These are phyloP conservation scores for Drosophila murphyi DNA, from an alignment of 1,140 invertebrate genomes.

Conservation along the genomic window DNA sequence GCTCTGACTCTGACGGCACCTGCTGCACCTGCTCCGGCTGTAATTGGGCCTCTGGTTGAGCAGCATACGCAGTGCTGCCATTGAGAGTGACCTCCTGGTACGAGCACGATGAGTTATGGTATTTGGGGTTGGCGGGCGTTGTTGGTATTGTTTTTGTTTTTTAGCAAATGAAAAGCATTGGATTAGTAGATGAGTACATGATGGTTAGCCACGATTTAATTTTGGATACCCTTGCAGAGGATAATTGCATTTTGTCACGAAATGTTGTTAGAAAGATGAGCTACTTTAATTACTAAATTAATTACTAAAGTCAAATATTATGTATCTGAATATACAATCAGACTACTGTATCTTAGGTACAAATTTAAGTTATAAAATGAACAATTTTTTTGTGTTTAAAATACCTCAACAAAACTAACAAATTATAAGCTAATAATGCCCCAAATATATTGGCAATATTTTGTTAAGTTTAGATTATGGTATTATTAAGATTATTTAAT, in stretches of 20 bases:
- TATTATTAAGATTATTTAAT: too few species aligned
- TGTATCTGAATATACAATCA: too few species aligned
- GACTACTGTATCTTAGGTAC: too few species aligned
- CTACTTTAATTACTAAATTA: too few species aligned
- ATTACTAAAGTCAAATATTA: too few species aligned
- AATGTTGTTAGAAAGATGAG: too few species aligned
- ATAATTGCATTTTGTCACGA: not conserved
- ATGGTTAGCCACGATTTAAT: constrained; percentile 39
- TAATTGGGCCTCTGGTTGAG: constrained; percentile 31
- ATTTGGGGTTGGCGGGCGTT: constrained; percentile 30
- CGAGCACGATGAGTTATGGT: constrained; percentile 52
- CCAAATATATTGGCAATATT: too few species aligned
- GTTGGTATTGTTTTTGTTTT: constrained; percentile 1
- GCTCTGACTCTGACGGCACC: constrained; percentile 4
- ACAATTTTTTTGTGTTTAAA: too few species aligned
- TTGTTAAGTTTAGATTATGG: too few species aligned
- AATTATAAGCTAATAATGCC: too few species aligned
- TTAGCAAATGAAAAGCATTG: constrained; percentile 79
- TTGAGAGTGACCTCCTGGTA: constrained; percentile 68
- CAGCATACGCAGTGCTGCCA: constrained; percentile 58
- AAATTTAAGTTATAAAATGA: too few species aligned
- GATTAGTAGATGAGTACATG: constrained; percentile 75
- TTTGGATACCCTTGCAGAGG: not conserved
- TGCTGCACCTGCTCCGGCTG: constrained; percentile 19
- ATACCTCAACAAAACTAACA: too few species aligned